These are phyloP conservation scores for Solenopsis invicta DNA, from an alignment of 1,140 invertebrate species.

Conservation along the genomic window DNA sequence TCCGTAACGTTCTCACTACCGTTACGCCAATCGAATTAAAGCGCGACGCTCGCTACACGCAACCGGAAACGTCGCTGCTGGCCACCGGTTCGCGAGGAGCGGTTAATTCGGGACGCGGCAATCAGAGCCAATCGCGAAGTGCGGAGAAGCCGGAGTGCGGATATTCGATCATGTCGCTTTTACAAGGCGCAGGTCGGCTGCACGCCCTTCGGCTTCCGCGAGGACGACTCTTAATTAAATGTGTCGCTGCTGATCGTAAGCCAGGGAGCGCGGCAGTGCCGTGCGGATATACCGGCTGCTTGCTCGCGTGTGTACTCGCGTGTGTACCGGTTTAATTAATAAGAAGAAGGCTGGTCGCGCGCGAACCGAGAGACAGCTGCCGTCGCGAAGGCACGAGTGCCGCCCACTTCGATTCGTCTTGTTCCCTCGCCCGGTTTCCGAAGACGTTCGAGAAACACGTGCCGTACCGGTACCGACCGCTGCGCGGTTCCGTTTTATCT, in stretches of 20 bases:
- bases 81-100: conserved; percentile 14
- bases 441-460: conserved; percentile 37
- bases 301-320: conserved; percentile 19
- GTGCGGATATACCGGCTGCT: not conserved
- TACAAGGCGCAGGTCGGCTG: not conserved
- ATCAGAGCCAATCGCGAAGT: not conserved
- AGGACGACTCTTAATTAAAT: conserved; percentile 53
- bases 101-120: conserved; percentile 30
- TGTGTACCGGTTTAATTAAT: conserved; percentile 64
- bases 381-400: conserved; percentile 40
- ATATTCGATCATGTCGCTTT: conserved; percentile 21
- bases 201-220: conserved; percentile 16
- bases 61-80: not conserved
- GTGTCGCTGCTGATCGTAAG: conserved; percentile 25
- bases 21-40: conserved; percentile 55
- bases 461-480: conserved; percentile 14
- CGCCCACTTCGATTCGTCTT: conserved; percentile 51
- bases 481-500: not conserved
- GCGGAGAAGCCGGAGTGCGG: not conserved
- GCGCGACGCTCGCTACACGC: conserved; percentile 6
- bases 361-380: conserved; percentile 54
- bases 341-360: conserved; percentile 58
- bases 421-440: conserved; percentile 14
- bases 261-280: conserved; percentile 3
- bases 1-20: conserved; percentile 42